Conservation (phyloP, 2,888 invertebrate species). For the Podabrus alpinus region DNA sequence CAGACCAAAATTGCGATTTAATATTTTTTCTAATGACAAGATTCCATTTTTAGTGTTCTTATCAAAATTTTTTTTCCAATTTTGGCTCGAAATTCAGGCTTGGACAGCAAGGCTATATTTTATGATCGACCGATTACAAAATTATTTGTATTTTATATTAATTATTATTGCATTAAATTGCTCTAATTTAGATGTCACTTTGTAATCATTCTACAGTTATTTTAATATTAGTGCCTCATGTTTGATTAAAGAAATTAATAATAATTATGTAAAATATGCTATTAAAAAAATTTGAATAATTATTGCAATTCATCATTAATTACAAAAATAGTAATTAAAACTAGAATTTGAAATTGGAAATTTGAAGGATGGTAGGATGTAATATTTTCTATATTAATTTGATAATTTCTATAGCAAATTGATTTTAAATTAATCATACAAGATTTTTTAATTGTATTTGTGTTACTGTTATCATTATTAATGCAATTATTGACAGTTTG, state of each 20-base stretch:
- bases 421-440: not conserved
- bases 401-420: not conserved
- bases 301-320: not conserved
- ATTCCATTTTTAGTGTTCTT: not conserved
- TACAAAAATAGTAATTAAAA: not conserved
- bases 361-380: not conserved
- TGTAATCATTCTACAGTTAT: not conserved
- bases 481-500: not conserved
- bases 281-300: not conserved
- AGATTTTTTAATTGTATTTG: not conserved
- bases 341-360: not conserved
- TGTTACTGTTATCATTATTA: not conserved
- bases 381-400: not conserved
- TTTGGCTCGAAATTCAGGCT: not conserved
- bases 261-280: not conserved
- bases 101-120: not conserved
- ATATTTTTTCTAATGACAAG: not conserved
- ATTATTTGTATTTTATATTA: not conserved
- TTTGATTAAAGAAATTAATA: not conserved
- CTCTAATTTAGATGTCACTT: not conserved
- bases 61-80: not conserved
- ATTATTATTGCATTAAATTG: not conserved
- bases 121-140: not conserved
- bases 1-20: not conserved
- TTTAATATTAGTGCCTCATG: not conserved